Evolutionary conservation across 2,797 vertebrate genomes (phyloP).

Genomic region (Synaphobranchus kaupii): DNA sequence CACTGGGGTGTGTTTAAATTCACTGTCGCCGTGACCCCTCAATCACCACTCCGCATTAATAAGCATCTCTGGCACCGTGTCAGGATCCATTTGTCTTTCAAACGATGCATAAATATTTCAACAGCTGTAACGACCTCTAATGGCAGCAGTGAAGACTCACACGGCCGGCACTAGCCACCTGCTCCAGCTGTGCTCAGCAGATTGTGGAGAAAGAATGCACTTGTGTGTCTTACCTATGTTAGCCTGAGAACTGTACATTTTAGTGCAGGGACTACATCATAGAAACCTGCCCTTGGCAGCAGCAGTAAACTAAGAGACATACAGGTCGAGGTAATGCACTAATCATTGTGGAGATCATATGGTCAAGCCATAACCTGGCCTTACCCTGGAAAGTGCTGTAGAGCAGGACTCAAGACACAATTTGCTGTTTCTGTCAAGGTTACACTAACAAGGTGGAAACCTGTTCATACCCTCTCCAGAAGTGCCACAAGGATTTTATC

Average conservation of each 20-base stretch:
- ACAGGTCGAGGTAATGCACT: background rate
- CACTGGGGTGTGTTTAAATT: background rate
- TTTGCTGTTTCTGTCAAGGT: conserved; percentile 20
- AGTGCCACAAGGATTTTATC: background rate
- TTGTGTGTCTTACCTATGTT: background rate
- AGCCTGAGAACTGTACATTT: background rate
- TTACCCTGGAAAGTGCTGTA: background rate
- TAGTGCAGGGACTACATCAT: background rate
- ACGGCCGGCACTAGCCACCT: background rate
- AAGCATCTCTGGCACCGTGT: conserved; percentile 41
- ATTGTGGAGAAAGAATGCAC: conserved; percentile 1
- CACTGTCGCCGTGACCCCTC: conserved; percentile 33
- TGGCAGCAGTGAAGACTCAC: background rate
- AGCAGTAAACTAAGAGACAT: background rate
- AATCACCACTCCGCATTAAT: conserved; percentile 58
- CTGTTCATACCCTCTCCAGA: background rate
- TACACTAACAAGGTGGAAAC: background rate
- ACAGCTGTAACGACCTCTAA: conserved; percentile 13
- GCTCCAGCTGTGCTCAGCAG: conserved; percentile 20
- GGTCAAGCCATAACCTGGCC: background rate
- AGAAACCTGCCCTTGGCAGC: background rate
- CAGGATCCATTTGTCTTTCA: conserved; percentile 54
- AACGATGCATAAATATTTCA: conserved; percentile 59
- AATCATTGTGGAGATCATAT: background rate
- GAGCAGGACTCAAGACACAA: background rate